phyloP scores from a whole-genome alignment of 2,113 vertebrate species.

The Platysternon megacephalum region DNA sequence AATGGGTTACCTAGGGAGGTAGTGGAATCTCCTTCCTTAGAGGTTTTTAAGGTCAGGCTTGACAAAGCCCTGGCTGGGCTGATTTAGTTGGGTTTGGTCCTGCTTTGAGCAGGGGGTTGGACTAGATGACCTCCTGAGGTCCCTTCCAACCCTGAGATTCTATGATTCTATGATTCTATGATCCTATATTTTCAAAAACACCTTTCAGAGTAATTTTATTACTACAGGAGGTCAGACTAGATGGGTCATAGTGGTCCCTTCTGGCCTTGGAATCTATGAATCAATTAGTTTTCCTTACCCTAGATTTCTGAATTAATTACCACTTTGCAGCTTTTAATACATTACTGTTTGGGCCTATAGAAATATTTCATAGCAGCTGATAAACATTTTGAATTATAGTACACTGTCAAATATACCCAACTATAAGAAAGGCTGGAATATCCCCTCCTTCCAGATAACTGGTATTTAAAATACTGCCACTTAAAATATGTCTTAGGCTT shows the following conservation, averaged over 20 bases:
- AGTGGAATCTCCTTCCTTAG: too few relatives aligned
- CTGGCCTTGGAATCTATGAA: neutral
- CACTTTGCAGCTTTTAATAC: neutral
- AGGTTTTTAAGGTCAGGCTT: too few relatives aligned
- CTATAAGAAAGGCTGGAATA: neutral
- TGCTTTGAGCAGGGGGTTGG: too few relatives aligned
- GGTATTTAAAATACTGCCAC: neutral
- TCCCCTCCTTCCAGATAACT: neutral
- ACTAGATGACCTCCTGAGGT: too few relatives aligned
- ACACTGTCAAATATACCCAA: neutral
- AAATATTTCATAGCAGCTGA: neutral
- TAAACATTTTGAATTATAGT: neutral
- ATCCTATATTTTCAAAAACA: neutral
- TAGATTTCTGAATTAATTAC: neutral
- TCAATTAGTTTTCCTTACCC: neutral
- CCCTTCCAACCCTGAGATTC: too few relatives aligned
- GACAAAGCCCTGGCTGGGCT: too few relatives aligned
- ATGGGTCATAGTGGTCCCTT: neutral
- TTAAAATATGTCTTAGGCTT: neutral
- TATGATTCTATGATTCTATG: too few relatives aligned
- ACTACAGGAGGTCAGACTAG: neutral
- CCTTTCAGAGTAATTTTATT: neutral
- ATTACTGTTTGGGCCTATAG: neutral
- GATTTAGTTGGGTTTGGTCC: too few relatives aligned
- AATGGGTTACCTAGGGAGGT: too few relatives aligned